Conservation (phyloP, 2,888 invertebrate genomes). For the Zygogramma bicolorata region DNA sequence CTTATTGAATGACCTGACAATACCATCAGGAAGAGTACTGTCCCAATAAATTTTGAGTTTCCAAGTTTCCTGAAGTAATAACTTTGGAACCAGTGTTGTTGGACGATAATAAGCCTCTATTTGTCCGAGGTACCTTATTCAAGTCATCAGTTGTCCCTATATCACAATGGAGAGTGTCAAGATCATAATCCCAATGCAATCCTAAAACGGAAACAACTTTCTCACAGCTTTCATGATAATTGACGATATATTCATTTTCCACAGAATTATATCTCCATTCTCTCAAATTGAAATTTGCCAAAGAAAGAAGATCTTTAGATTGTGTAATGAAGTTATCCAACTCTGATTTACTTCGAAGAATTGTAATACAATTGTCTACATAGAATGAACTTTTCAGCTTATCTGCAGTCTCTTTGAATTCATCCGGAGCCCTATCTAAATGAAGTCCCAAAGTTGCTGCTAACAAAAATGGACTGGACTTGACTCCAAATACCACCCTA, state of each 20-base stretch:
- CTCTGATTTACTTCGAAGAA: neutral
- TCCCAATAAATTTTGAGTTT: too few relatives aligned
- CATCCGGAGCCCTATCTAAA: neutral
- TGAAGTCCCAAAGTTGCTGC: constrained; percentile 28
- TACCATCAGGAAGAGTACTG: constrained; percentile 8
- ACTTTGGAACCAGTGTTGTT: constrained; percentile 9
- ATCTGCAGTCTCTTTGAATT: neutral
- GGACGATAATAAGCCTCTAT: constrained; percentile 24
- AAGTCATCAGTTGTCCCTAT: neutral
- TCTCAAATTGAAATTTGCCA: constrained; percentile 15
- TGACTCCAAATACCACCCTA: constrained; percentile 31
- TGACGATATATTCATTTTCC: too few relatives aligned
- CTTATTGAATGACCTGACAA: neutral
- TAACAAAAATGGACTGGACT: constrained; percentile 28
- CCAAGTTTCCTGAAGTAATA: constrained; percentile 27
- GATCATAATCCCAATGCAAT: neutral
- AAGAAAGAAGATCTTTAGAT: constrained; percentile 1
- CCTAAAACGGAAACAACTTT: too few relatives aligned
- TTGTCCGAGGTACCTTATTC: neutral
- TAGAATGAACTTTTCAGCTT: neutral
- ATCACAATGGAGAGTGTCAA: neutral
- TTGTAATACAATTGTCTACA: too few relatives aligned
- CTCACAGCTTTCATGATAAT: too few relatives aligned
- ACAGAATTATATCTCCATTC: too few relatives aligned
- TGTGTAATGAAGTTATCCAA: constrained; percentile 2